Evolutionary conservation across 2,888 invertebrate genomes (phyloP).

Genomic region (Hemithea aestivaria): DNA sequence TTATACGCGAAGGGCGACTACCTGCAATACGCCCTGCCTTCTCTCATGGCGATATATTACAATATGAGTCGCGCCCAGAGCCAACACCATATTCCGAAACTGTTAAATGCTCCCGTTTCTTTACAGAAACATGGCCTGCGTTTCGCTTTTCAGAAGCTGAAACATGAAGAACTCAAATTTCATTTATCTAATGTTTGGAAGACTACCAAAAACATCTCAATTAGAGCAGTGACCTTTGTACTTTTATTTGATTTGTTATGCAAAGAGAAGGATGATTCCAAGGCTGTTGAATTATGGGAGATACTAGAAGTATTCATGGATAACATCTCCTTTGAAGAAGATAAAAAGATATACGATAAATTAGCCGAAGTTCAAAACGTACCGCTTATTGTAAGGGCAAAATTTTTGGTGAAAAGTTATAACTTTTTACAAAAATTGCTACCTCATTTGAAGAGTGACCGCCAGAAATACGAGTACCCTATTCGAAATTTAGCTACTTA

Average conservation of each 20-base stretch:
- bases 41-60: slow-evolving; percentile 51
- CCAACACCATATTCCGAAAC: slow-evolving; percentile 37
- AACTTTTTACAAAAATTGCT: slow-evolving; percentile 42
- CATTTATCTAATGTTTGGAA: slow-evolving; percentile 48
- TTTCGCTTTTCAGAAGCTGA: slow-evolving; percentile 44
- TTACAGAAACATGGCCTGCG: slow-evolving; percentile 60
- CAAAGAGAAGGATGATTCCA: slow-evolving; percentile 40
- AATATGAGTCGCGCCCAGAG: slow-evolving; percentile 41
- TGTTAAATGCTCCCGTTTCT: slow-evolving; percentile 52
- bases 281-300: slow-evolving; percentile 39
- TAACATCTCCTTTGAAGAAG: slow-evolving; percentile 48
- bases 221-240: slow-evolving; percentile 51
- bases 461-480: slow-evolving; percentile 24
- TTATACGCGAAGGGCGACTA: slow-evolving; percentile 59
- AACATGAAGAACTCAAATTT: slow-evolving; percentile 36
- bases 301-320: slow-evolving; percentile 49
- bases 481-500: slow-evolving; percentile 30
- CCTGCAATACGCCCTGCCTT: slow-evolving; percentile 53
- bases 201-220: slow-evolving; percentile 47
- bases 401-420: slow-evolving; percentile 48
- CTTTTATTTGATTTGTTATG: slow-evolving; percentile 43
- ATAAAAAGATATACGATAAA: slow-evolving; percentile 46
- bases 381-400: slow-evolving; percentile 37
- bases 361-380: slow-evolving; percentile 36
- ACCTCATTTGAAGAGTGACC: slow-evolving; percentile 26